Evolutionary conservation across 2,797 vertebrate species (phyloP), one percentile per base, ranked within the genome.

Genomic region (Melopsittacus undulatus): DNA sequence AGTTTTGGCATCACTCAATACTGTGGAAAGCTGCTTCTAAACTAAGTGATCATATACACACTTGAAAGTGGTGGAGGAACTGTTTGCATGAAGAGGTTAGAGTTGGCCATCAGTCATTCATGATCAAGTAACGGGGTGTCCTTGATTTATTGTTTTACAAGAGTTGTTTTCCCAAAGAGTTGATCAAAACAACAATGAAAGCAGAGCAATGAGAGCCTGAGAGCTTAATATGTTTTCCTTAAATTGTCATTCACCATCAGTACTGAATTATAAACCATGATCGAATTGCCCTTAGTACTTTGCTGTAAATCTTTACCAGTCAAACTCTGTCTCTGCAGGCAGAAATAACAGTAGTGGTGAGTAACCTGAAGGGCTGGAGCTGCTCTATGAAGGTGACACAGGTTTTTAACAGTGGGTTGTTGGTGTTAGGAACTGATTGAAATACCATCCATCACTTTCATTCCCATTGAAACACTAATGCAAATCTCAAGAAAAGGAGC

Each of bases 401-500:
- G 83, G 72, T 89, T 91, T 94, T 94, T 95, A 80, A 79, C 59
- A 36, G n/a, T 62, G 68, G 54, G 29, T 94, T 84, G 34, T 21
- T 84, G 70, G 49, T 46, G n/a, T 63, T 83, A 38, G 5, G 1
- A 49, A n/a, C 0, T 0, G 24, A 23, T 74, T 90, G 67, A 83
- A 95, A 85, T 69, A 54, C 51, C 70, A 92, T 90, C 87, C 45
- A 13, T 97, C 92, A 77, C 51, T 77, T 95, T 91, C 18, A 20
- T 85, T 92, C 95, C 79, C 61, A 15, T 43, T 48, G 43, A 95
- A 89, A 92, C 27, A 45, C 78, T 94, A 67, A 93, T 77, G 45
- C 88, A 92, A 95, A 94, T 52, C 66, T 95, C 43, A 68, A 82
- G 76, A 88, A 93, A 97, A 91, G 84, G 77, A 80, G 24, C 52